Conservation (phyloP, 2,888 invertebrate species). For the Kryphioiulus occultus region DNA sequence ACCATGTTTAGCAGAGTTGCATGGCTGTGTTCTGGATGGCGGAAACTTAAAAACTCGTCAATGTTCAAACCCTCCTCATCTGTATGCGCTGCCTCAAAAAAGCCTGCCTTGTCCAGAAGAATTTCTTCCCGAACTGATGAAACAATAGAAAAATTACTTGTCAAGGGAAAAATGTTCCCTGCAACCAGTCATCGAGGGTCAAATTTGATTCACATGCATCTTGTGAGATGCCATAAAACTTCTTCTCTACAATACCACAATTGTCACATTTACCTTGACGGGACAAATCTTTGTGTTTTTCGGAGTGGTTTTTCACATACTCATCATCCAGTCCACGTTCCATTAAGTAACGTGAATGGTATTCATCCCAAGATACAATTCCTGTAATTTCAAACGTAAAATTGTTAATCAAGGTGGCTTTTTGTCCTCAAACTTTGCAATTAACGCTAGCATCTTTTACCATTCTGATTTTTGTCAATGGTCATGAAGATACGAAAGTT, state of each 20-base stretch:
- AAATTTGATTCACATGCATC: neutral
- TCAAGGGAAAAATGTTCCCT: neutral
- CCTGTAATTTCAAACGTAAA: slow-evolving; percentile 61
- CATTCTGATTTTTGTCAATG: slow-evolving; percentile 73
- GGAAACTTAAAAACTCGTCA: slow-evolving; percentile 80
- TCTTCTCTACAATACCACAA: too few species aligned
- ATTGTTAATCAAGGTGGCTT: neutral
- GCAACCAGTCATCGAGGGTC: neutral
- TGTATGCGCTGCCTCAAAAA: slow-evolving; percentile 78
- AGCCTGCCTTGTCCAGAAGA: slow-evolving; percentile 77
- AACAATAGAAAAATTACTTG: neutral
- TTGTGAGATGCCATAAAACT: too few species aligned
- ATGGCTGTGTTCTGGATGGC: slow-evolving; percentile 82
- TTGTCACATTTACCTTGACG: slow-evolving; percentile 67
- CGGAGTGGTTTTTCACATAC: slow-evolving; percentile 72
- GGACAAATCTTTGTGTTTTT: slow-evolving; percentile 71
- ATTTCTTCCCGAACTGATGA: slow-evolving; percentile 70
- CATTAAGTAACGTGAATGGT: slow-evolving; percentile 75
- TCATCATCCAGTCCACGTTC: slow-evolving; percentile 73
- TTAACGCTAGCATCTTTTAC: slow-evolving; percentile 59
- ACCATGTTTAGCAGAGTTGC: slow-evolving; percentile 74
- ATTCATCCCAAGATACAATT: slow-evolving; percentile 80
- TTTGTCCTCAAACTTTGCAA: neutral
- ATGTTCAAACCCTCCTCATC: slow-evolving; percentile 77
- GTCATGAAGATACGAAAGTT: slow-evolving; percentile 73